Evolutionary conservation across 2,888 invertebrate species (phyloP), one percentile per base, ranked within the genome.

Genomic region (Polylopha cassiicola): DNA sequence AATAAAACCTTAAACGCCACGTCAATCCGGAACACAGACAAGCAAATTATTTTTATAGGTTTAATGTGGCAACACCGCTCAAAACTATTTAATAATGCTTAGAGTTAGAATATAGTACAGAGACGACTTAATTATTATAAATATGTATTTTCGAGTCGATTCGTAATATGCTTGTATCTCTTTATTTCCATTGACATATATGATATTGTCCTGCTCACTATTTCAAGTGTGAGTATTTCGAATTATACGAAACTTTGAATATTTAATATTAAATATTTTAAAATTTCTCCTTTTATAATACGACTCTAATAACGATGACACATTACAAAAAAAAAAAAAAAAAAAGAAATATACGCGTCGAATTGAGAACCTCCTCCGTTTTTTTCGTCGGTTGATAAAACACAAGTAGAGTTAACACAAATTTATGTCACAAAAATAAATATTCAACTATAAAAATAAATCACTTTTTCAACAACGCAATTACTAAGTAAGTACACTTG

Each of bases 41-140:
- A n/a, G n/a, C n/a, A n/a, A n/a, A n/a, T n/a, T n/a, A n/a, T n/a
- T n/a, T n/a, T n/a, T n/a, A n/a, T n/a, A n/a, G n/a, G n/a, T n/a
- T n/a, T n/a, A n/a, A n/a, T n/a, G n/a, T n/a, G n/a, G n/a, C n/a
- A n/a, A n/a, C n/a, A n/a, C n/a, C n/a, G n/a, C n/a, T n/a, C n/a
- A n/a, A n/a, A n/a, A n/a, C n/a, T n/a, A n/a, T n/a, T n/a, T n/a
- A n/a, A n/a, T n/a, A n/a, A n/a, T n/a, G n/a, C n/a, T n/a, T n/a
- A n/a, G n/a, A n/a, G n/a, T n/a, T n/a, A n/a, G n/a, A n/a, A n/a
- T n/a, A n/a, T n/a, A n/a, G n/a, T n/a, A n/a, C n/a, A n/a, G n/a
- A n/a, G n/a, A n/a, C n/a, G n/a, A n/a, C 45, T 28, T 47, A 51
- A 48, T 37, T 41, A 22, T 47, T 43, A 16, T 26, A 26, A 13